phyloP scores from a whole-genome alignment of 2,113 vertebrate genomes.

The Potamarius usumacintae region DNA sequence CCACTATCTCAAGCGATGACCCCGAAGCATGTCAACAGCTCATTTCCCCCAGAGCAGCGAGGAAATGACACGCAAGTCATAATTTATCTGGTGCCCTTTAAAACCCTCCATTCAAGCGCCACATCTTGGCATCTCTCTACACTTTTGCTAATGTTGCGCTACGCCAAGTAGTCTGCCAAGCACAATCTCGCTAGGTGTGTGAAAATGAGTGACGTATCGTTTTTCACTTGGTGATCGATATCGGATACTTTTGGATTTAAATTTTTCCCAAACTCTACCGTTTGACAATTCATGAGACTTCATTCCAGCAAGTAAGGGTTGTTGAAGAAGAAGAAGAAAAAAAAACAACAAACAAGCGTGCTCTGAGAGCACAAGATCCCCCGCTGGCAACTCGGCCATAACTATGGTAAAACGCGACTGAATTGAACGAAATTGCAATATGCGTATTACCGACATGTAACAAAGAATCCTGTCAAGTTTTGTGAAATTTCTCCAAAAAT shows the following conservation, averaged over 20 bases:
- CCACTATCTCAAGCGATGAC: constrained; percentile 86
- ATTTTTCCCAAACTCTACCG: background rate
- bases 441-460: too few species aligned
- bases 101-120: constrained; percentile 79
- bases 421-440: too few species aligned
- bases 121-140: constrained; percentile 78
- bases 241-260: background rate
- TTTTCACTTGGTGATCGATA: background rate
- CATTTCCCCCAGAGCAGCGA: constrained; percentile 82
- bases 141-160: constrained; percentile 52
- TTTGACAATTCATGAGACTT: background rate
- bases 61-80: constrained; percentile 75
- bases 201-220: background rate
- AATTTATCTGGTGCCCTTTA: constrained; percentile 77
- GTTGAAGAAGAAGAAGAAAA: background rate
- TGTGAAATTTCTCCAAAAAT: too few species aligned
- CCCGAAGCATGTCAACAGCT: constrained; percentile 90
- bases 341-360: background rate
- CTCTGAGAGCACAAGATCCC: too few species aligned
- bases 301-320: background rate
- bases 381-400: too few species aligned
- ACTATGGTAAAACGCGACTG: too few species aligned
- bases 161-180: background rate
- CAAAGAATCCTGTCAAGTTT: too few species aligned
- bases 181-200: background rate